Evolutionary conservation across 1,140 invertebrate genomes (phyloP).

Genomic region (Zaprionus gabonicus): DNA sequence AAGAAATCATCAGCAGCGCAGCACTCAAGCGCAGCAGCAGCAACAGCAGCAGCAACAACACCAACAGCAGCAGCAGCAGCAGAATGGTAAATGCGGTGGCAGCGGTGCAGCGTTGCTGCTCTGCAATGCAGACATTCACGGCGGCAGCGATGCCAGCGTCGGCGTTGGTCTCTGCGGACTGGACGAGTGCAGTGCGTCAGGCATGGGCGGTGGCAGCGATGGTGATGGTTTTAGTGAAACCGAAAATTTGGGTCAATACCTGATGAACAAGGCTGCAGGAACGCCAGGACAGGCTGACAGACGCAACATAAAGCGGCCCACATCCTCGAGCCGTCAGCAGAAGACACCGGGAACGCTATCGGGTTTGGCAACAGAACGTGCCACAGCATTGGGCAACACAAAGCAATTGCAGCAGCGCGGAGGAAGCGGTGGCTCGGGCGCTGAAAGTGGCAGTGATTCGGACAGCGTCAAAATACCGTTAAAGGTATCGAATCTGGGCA

Average conservation of each 20-base stretch:
- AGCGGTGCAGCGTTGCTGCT: slow-evolving; percentile 55
- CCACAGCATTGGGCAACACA: slow-evolving; percentile 59
- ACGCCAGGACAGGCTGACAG: slow-evolving; percentile 76
- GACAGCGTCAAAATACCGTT: slow-evolving; percentile 87
- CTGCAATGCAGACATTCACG: slow-evolving; percentile 68
- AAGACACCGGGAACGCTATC: slow-evolving; percentile 57
- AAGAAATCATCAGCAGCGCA: slow-evolving; percentile 73
- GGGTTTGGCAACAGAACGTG: slow-evolving; percentile 75
- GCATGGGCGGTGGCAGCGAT: slow-evolving; percentile 65
- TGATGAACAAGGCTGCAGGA: slow-evolving; percentile 71
- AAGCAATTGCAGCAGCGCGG: slow-evolving; percentile 58
- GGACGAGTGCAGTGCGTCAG: slow-evolving; percentile 60
- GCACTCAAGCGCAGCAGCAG: slow-evolving; percentile 47
- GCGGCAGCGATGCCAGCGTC: slow-evolving; percentile 50
- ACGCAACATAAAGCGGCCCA: slow-evolving; percentile 81
- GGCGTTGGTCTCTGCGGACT: slow-evolving; percentile 40
- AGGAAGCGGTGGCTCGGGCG: slow-evolving; percentile 80
- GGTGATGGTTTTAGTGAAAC: slow-evolving; percentile 85
- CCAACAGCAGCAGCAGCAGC: slow-evolving; percentile 53
- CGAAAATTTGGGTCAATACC: slow-evolving; percentile 85
- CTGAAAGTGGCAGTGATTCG: slow-evolving; percentile 86
- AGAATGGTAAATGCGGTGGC: slow-evolving; percentile 49
- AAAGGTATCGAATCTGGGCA: slow-evolving; percentile 84
- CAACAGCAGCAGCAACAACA: slow-evolving; percentile 44
- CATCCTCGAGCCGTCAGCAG: slow-evolving; percentile 66